Evolutionary conservation across 2,797 vertebrate species (phyloP).

Genomic region (Hypotaenidia okinawae): DNA sequence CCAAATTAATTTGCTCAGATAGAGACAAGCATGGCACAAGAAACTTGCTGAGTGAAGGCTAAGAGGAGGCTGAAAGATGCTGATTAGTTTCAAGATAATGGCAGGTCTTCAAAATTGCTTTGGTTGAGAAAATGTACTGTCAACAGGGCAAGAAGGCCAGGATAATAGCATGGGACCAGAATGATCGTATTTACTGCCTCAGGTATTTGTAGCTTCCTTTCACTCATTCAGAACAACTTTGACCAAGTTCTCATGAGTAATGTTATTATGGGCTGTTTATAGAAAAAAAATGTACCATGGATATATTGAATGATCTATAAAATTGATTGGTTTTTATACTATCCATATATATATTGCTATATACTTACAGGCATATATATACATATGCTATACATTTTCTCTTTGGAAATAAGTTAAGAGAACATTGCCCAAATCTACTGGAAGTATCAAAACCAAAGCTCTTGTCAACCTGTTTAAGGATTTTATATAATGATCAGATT

Average conservation of each 20-base stretch:
- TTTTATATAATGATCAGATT: background rate
- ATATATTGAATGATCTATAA: background rate
- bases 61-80: background rate
- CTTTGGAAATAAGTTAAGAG: background rate
- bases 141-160: background rate
- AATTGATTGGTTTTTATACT: background rate
- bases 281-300: background rate
- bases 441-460: background rate
- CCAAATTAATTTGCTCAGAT: background rate
- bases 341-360: no score
- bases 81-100: background rate
- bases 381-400: background rate
- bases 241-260: background rate
- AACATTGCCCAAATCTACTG: background rate
- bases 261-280: background rate
- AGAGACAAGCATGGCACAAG: background rate
- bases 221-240: background rate
- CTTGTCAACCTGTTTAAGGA: background rate
- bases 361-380: no score
- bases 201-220: background rate
- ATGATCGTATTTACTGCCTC: background rate
- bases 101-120: background rate
- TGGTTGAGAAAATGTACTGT: background rate
- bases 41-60: background rate
- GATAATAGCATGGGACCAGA: background rate